Conservation (phyloP, 2,888 invertebrate species). For the Pegoplata infirma region DNA sequence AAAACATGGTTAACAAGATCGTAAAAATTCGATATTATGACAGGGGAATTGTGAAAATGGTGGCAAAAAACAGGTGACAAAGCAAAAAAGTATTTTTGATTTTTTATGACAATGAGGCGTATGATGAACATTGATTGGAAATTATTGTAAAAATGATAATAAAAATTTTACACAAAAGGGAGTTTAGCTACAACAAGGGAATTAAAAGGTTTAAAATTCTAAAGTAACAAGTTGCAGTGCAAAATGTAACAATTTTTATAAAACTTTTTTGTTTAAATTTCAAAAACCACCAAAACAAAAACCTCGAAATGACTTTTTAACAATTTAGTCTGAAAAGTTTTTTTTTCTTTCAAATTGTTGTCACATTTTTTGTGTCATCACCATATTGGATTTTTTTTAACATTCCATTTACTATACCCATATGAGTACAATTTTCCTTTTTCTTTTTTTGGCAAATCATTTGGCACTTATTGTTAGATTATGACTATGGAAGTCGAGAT, state of each 20-base stretch:
- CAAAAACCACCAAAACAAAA: not conserved
- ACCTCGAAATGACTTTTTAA: constrained; percentile 1
- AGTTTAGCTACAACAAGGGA: too few species aligned
- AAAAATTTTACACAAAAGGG: not conserved
- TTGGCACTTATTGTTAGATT: constrained; percentile 58
- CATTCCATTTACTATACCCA: constrained; percentile 14
- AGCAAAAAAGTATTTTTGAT: constrained; percentile 50
- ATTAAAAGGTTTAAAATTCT: not conserved
- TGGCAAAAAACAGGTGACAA: constrained; percentile 61
- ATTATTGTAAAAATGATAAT: not conserved
- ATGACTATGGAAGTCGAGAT: constrained; percentile 38
- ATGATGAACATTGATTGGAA: not conserved
- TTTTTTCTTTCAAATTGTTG: constrained; percentile 1
- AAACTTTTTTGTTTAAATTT: not conserved
- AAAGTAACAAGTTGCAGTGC: not conserved
- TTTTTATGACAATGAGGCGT: constrained; percentile 1
- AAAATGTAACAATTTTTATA: too few species aligned
- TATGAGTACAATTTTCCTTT: too few species aligned
- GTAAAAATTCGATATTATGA: constrained; percentile 24
- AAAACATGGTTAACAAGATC: constrained; percentile 44
- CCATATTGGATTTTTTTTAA: constrained; percentile 7
- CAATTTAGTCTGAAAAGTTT: constrained; percentile 1
- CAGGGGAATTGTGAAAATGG: too few species aligned
- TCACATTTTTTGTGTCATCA: constrained; percentile 6
- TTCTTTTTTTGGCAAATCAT: constrained; percentile 63